Evolutionary conservation across 92 coral and sea anemone species (phyloP).

Genomic region (Phenganax subtilis): DNA sequence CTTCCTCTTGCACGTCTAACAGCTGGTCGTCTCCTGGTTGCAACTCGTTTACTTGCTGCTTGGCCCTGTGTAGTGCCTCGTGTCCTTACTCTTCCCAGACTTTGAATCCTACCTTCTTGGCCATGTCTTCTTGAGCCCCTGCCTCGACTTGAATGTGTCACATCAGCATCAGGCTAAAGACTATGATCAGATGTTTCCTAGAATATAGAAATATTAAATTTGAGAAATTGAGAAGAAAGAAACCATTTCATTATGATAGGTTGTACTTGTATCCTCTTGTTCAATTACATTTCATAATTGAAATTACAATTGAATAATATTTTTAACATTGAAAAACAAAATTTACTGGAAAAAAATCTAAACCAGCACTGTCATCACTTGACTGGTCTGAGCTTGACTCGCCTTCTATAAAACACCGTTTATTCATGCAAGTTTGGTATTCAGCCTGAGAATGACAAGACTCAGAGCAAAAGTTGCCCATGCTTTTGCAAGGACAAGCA

Average conservation of each 20-base stretch:
- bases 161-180: too few species aligned
- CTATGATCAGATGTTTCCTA: too few species aligned
- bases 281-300: background rate
- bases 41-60: background rate
- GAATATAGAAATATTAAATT: too few species aligned
- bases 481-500: conserved; percentile 34
- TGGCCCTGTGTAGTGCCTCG: background rate
- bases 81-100: background rate
- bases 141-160: too few species aligned
- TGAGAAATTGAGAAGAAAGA: too few species aligned
- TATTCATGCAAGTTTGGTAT: background rate
- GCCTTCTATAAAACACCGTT: background rate
- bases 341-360: background rate
- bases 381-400: background rate
- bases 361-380: background rate
- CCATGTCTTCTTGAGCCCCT: too few species aligned
- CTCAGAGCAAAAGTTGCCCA: conserved; percentile 14
- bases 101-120: too few species aligned
- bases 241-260: too few species aligned
- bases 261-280: background rate
- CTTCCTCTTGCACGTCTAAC: conserved; percentile 3
- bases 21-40: background rate
- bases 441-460: conserved; percentile 11
- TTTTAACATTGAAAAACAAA: too few species aligned
- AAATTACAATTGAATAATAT: too few species aligned